Evolutionary conservation across 2,113 vertebrate species (phyloP).

Genomic region (Zosterops hypoxanthus): DNA sequence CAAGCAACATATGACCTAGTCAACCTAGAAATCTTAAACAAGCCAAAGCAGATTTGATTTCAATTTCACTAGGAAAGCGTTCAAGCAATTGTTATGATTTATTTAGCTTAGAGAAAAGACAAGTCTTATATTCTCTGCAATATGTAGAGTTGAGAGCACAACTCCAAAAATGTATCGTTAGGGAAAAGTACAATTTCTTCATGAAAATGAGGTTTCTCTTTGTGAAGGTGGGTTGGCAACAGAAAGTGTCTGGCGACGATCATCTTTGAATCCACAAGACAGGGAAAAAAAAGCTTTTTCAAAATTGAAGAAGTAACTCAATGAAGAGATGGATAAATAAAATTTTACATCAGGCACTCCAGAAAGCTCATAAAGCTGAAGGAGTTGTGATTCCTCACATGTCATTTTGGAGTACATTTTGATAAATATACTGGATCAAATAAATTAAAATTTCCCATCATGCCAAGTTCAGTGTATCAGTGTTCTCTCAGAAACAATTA

Average conservation of each 20-base stretch:
- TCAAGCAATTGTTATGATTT: not conserved
- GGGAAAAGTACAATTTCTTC: not conserved
- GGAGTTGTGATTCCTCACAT: not conserved
- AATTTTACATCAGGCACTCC: not conserved
- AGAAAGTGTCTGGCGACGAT: not conserved
- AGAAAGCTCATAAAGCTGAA: not conserved
- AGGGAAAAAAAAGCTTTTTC: not conserved
- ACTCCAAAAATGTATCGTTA: not conserved
- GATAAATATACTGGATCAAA: not conserved
- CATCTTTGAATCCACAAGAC: not conserved
- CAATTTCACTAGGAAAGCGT: not conserved
- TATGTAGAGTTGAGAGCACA: not conserved
- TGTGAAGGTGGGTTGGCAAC: not conserved
- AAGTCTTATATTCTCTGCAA: not conserved
- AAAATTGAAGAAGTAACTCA: not conserved
- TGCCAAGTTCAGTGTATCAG: not conserved
- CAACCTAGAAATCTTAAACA: not conserved
- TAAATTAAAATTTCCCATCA: not conserved
- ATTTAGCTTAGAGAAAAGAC: not conserved
- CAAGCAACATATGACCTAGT: not conserved
- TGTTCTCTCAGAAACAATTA: not conserved
- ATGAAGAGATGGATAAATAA: not conserved
- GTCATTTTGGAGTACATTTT: not conserved
- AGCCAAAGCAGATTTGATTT: not conserved
- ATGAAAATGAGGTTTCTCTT: not conserved